Percentiles rank a stretch among this genome's conserved stretches.
These are phyloP conservation scores for Elysia chlorotica DNA, from an alignment of 1,140 invertebrate species.

Conservation along the genomic window DNA sequence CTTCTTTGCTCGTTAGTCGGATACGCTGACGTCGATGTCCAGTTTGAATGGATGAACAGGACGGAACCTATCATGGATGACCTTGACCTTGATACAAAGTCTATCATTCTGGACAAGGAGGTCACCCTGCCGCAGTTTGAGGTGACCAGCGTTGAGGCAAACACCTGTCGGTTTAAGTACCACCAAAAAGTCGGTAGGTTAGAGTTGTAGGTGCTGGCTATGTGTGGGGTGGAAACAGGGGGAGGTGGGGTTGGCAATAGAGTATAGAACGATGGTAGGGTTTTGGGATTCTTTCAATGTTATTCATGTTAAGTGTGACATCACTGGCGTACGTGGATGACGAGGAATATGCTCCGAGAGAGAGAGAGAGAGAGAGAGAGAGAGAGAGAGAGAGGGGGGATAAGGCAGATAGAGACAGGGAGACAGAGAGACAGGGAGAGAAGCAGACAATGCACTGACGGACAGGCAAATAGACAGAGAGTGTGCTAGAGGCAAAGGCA, in stretches of 20 bases:
- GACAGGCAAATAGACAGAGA: not conserved
- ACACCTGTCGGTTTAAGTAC: conserved; percentile 20
- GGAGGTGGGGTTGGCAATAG: too few relatives aligned
- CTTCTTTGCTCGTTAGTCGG: conserved; percentile 39
- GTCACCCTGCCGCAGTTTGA: conserved; percentile 46
- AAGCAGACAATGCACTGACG: not conserved
- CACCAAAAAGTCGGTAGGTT: conserved; percentile 28
- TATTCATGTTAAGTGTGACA: too few relatives aligned
- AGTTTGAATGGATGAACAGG: conserved; percentile 44
- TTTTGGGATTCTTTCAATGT: too few relatives aligned
- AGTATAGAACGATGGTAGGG: too few relatives aligned
- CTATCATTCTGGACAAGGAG: conserved; percentile 28
- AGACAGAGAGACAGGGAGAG: not conserved
- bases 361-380: conserved; percentile 17
- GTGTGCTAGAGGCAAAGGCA: not conserved
- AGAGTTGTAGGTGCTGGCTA: too few relatives aligned
- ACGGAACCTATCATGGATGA: conserved; percentile 6
- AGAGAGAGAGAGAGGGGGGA: not conserved
- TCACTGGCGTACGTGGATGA: not conserved
- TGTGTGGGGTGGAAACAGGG: conserved; percentile 13
- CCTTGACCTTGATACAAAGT: not conserved
- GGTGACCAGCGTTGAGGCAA: conserved; percentile 24
- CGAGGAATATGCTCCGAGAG: too few relatives aligned
- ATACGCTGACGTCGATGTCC: conserved; percentile 48
- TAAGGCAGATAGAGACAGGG: not conserved